Evolutionary conservation across 2,797 vertebrate genomes (phyloP), one percentile per base, ranked within the genome.

Genomic region (Trachops cirrhosus): DNA sequence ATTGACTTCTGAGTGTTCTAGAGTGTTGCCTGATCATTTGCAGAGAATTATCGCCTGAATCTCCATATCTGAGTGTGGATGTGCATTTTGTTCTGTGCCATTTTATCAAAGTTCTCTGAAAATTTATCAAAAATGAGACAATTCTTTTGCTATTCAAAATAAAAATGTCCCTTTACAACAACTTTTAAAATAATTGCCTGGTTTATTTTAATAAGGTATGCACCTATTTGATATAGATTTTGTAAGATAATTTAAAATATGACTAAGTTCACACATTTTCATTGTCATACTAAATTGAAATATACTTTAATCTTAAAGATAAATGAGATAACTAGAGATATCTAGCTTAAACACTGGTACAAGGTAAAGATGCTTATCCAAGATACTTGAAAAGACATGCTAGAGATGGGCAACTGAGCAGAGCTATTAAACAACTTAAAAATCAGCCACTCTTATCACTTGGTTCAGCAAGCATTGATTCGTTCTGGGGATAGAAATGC

Each of bases 361-460:
- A 22, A 79, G 15, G 9, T 14, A 24, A 34, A 89, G 34, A 12
- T 12, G 19, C 14, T 46, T 29, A 16, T 21, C 14, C 5, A 5
- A 26, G 52, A 2, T 18, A 3, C 18, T 24, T 12, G 24, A 29
- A 62, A 48, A 57, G 5, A 39, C 8, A 1, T 2, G 7, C 9
- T 57, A 15, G 48, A 5, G 44, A 19, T 1, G 3, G 37, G 21
- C 32, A 12, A 18, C 39, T 59, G n/a, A 37, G 12, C 26, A 22
- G 14, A 21, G 8, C 16, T 37, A 22, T 6, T 2, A 3, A 19
- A 67, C 5, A 39, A 9, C 0, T 2, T 3, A 7, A 39, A 39
- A 24, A 8, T 29, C 7, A 0, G 5, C 29, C 9, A 10, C 29
- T 54, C 22, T 74, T 21, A 54, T 14, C 80, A 19, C 24, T 54